phyloP scores from a whole-genome alignment of 2,113 vertebrate species.

The Leptosomus discolor region DNA sequence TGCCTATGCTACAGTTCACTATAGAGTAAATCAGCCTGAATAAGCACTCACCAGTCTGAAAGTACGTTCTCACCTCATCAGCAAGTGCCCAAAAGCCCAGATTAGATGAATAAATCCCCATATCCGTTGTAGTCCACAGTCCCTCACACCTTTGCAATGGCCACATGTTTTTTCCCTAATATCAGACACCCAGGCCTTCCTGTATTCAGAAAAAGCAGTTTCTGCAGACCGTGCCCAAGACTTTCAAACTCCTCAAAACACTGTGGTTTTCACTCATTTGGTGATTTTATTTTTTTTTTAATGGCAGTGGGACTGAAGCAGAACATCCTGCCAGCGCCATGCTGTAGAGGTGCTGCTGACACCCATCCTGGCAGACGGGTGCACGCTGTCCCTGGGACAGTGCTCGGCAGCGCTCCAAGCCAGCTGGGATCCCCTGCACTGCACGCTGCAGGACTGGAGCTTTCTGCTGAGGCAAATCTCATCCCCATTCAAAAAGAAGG shows the following conservation, averaged over 20 bases:
- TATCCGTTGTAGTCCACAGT: background rate
- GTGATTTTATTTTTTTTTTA: background rate
- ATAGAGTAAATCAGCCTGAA: background rate
- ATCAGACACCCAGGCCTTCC: background rate
- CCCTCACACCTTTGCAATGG: background rate
- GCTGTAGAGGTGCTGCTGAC: background rate
- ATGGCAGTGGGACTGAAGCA: background rate
- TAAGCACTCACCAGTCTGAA: background rate
- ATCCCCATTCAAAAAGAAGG: fast-evolving
- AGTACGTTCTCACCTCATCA: background rate
- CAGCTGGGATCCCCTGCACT: background rate
- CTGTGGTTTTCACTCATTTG: background rate
- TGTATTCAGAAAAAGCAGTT: background rate
- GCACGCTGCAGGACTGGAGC: background rate
- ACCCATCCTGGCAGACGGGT: background rate
- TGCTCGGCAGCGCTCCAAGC: background rate
- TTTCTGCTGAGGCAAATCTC: background rate
- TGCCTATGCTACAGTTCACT: background rate
- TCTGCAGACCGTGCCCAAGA: background rate
- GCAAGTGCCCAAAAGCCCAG: background rate
- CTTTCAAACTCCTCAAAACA: background rate
- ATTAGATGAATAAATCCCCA: background rate
- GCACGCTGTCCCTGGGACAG: fast-evolving
- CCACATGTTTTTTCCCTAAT: background rate
- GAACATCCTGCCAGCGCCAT: background rate